These are phyloP conservation scores for Choreutis nemorana DNA, from an alignment of 2,888 invertebrate species.

Conservation along the genomic window DNA sequence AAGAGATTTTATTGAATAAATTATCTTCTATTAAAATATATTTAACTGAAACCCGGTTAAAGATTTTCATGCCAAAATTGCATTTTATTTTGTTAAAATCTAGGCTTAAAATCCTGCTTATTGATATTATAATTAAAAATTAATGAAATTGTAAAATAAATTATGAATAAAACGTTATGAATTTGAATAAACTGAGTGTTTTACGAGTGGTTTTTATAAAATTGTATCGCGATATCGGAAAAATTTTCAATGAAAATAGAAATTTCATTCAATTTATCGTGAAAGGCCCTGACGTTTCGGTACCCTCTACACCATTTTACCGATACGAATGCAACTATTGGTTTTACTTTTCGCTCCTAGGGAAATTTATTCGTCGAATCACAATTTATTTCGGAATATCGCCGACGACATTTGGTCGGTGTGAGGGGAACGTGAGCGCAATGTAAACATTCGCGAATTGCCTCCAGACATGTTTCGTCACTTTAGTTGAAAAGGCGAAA, in stretches of 20 bases:
- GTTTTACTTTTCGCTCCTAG: constrained; percentile 18
- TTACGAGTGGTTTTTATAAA: background rate
- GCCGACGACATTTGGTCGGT: constrained; percentile 12
- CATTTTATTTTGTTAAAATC: background rate
- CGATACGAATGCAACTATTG: constrained; percentile 16
- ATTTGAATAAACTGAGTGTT: constrained; percentile 4
- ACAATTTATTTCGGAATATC: constrained; percentile 28
- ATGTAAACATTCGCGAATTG: constrained; percentile 29
- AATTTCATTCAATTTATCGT: too few species aligned
- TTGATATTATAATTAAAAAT: too few species aligned
- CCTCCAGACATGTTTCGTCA: constrained; percentile 51
- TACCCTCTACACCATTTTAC: background rate
- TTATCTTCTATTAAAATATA: constrained; percentile 48
- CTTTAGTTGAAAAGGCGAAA: constrained; percentile 35
- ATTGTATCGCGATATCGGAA: background rate
- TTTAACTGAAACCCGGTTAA: constrained; percentile 16
- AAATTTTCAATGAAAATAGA: too few species aligned
- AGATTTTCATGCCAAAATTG: background rate
- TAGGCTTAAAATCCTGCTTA: too few species aligned
- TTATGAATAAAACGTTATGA: constrained; percentile 4
- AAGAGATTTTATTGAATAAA: constrained; percentile 60
- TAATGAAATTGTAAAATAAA: too few species aligned
- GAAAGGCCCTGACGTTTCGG: too few species aligned
- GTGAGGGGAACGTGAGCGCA: constrained; percentile 34
- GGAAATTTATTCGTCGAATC: constrained; percentile 33